Evolutionary conservation across 2,113 vertebrate species (phyloP).

Genomic region (Alexandromys fortis): DNA sequence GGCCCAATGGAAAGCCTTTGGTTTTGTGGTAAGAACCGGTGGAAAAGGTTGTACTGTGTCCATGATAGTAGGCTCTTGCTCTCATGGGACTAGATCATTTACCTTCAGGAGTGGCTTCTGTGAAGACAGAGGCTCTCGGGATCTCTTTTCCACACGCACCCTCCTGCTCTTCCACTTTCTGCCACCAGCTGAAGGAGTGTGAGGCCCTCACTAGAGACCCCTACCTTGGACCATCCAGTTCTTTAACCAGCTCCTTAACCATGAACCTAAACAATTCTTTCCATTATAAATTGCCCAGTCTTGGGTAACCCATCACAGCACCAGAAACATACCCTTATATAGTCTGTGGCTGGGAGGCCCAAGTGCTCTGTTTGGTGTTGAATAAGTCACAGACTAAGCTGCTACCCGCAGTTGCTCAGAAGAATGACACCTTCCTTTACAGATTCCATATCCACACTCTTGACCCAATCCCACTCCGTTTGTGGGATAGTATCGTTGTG

Average conservation of each 20-base stretch:
- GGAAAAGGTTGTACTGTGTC: neutral
- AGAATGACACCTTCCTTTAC: neutral
- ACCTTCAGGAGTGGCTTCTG: neutral
- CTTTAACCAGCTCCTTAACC: neutral
- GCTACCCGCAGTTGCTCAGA: neutral
- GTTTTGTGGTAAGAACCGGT: neutral
- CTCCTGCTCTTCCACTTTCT: neutral
- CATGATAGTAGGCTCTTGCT: neutral
- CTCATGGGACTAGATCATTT: neutral
- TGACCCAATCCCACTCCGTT: neutral
- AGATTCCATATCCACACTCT: neutral
- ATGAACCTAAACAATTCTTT: neutral
- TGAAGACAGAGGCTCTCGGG: neutral
- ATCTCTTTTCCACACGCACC: neutral
- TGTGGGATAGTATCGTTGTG: neutral
- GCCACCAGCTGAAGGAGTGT: neutral
- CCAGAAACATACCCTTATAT: too few relatives aligned
- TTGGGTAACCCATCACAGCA: neutral
- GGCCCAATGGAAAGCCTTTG: neutral
- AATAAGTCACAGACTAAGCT: neutral
- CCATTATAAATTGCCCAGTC: neutral
- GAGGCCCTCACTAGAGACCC: neutral
- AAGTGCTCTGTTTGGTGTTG: too few relatives aligned
- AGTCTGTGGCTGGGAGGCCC: rapidly evolving
- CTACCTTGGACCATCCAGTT: neutral